Evolutionary conservation across 1,140 invertebrate species (phyloP), one percentile per base, ranked within the genome.

Genomic region (Drosophila eugracilis): DNA sequence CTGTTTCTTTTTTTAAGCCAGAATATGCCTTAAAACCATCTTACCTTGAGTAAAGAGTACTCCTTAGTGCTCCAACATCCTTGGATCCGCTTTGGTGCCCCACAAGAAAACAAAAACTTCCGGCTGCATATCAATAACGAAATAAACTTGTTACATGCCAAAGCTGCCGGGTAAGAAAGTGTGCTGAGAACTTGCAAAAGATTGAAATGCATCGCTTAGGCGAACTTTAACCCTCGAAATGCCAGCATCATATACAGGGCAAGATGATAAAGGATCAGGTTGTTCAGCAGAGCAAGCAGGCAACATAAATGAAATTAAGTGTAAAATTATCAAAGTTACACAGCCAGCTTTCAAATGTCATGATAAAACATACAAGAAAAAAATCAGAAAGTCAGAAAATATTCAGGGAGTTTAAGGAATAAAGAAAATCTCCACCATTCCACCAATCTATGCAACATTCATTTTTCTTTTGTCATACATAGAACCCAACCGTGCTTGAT

Each of bases 381-480:
- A n/a, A n/a, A n/a, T n/a, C n/a, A n/a, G 34, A 59, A 47, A 41
- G 44, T 41, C 41, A 34, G 17, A 15, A n/a, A 14, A 26, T 32
- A 24, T 19, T 9, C 12, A 50, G 54, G 12, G 34, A 41, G 19
- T 24, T 30, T 44, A 19, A 26, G 55, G 45, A 36, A 54, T 45
- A 45, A 36, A 32, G 50, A 9, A 62, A 78, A 81, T 81, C 74
- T 77, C 47, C 15, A 42, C 70, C 15, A 42, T 63, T 44, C 63
- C 63, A 49, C 53, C 76, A 78, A 81, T 81, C 77, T 78, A 78
- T 74, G 77, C 77, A 86, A 49, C 47, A 63, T 88, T 88, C 81
- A 86, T 86, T 86, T 88, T 86, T 86, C 81, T 86, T 81, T 75
- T 88, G 77, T 78, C 78, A 81, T 71, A 44, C 45, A 42, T 67